Conservation (phyloP, 2,797 vertebrate genomes). For the Otus scops region DNA sequence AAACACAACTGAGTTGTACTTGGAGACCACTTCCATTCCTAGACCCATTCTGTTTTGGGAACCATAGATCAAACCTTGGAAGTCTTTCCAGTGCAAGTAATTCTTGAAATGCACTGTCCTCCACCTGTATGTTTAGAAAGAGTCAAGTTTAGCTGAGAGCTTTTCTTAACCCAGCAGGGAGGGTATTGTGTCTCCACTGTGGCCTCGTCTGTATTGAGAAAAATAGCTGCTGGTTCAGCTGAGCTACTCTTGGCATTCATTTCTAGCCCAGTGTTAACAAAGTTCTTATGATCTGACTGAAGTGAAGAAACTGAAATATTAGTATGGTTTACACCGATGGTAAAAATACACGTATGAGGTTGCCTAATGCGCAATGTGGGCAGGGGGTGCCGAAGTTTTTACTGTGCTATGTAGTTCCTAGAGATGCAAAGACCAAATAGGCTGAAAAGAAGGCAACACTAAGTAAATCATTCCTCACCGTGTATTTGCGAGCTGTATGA, state of each 20-base stretch:
- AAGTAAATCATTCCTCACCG: not conserved
- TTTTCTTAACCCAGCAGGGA: constrained; percentile 31
- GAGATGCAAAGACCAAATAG: not conserved
- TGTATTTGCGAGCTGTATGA: not conserved
- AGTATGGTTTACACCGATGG: not conserved
- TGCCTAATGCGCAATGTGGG: not conserved
- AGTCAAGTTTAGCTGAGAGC: constrained; percentile 9
- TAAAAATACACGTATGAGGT: not conserved
- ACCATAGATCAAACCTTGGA: constrained; percentile 9
- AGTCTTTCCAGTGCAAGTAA: not conserved
- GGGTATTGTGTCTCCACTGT: not conserved
- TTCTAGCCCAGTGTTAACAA: not conserved
- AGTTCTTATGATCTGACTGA: not conserved
- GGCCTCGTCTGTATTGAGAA: constrained; percentile 11
- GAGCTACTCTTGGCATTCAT: not conserved
- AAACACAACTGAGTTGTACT: not conserved
- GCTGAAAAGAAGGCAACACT: not conserved
- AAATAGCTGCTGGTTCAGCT: constrained; percentile 33
- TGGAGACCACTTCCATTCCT: not conserved
- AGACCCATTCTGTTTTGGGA: constrained; percentile 15
- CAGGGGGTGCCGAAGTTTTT: not conserved
- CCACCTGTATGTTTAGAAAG: not conserved
- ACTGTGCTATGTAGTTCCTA: not conserved
- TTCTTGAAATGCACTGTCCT: not conserved
- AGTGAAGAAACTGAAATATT: constrained; percentile 12